Conservation (phyloP, 92 coral and sea anemone genomes). For the Bergia puertoricense region DNA sequence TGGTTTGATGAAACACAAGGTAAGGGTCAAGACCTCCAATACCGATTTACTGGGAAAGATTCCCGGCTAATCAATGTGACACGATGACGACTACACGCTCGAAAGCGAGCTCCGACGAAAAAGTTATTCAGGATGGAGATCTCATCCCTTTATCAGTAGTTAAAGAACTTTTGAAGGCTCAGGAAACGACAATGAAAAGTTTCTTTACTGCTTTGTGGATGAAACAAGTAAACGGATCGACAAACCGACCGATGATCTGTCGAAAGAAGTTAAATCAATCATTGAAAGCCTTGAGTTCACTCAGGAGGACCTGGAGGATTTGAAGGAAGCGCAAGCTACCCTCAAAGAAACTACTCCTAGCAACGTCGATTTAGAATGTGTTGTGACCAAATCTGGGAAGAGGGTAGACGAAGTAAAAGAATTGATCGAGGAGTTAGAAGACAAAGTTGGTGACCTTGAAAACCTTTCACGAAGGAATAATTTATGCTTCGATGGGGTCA, state of each 20-base stretch:
- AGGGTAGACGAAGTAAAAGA: background rate
- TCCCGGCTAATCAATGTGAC: background rate
- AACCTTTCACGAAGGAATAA: background rate
- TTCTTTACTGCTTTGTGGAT: constrained; percentile 12
- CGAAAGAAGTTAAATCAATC: constrained; percentile 3
- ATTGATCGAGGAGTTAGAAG: background rate
- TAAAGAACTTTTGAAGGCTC: background rate
- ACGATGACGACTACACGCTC: background rate
- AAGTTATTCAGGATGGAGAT: background rate
- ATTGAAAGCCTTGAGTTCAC: constrained; percentile 23
- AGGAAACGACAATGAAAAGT: constrained; percentile 5
- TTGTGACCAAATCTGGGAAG: background rate
- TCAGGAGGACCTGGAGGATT: constrained; percentile 16
- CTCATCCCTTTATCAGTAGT: background rate
- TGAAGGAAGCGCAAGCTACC: background rate
- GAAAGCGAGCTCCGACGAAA: background rate
- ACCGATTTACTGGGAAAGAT: too few species aligned
- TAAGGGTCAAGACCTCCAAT: too few species aligned
- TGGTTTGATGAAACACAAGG: too few species aligned
- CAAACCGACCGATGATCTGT: constrained; percentile 22
- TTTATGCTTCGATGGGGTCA: constrained; percentile 34
- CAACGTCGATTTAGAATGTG: background rate
- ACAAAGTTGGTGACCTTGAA: background rate
- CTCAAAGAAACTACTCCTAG: background rate
- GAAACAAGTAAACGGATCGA: constrained; percentile 17